Evolutionary conservation across 2,888 invertebrate species (phyloP).

Genomic region (Danaus chrysippus): DNA sequence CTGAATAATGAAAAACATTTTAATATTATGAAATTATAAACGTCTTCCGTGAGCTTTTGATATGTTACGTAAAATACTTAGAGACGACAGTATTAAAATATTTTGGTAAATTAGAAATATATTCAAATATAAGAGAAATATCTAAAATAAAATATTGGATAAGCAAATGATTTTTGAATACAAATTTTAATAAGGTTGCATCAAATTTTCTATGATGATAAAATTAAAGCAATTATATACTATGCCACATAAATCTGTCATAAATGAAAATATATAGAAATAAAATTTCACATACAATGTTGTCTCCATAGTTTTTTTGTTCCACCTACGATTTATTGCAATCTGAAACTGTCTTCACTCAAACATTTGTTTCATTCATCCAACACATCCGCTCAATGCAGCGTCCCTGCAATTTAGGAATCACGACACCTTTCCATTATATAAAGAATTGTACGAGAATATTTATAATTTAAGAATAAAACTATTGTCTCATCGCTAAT

Average conservation of each 20-base stretch:
- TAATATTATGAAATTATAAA: slow-evolving; percentile 79
- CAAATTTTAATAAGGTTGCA: too few relatives aligned
- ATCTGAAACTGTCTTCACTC: slow-evolving; percentile 71
- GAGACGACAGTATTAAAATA: slow-evolving; percentile 33
- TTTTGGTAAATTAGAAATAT: not conserved
- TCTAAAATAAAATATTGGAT: too few relatives aligned
- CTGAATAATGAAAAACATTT: slow-evolving; percentile 77
- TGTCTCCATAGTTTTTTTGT: slow-evolving; percentile 35
- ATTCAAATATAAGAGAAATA: not conserved
- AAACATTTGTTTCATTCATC: slow-evolving; percentile 41
- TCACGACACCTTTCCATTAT: slow-evolving; percentile 40
- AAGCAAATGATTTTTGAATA: too few relatives aligned
- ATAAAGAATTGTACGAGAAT: slow-evolving; percentile 27
- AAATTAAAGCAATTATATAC: too few relatives aligned
- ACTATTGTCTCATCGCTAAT: too few relatives aligned
- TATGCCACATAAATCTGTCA: not conserved
- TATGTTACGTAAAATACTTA: slow-evolving; percentile 28
- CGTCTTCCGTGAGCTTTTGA: slow-evolving; percentile 65
- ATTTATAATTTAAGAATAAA: not conserved
- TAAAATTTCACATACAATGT: slow-evolving; percentile 7
- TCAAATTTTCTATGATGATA: too few relatives aligned
- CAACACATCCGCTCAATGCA: slow-evolving; percentile 62
- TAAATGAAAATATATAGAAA: slow-evolving; percentile 6
- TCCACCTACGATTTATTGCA: slow-evolving; percentile 73
- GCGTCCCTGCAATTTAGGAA: slow-evolving; percentile 32